phyloP scores from a whole-genome alignment of 35 echinoderm and acorn worm species.

The Heliocidaris tuberculata region DNA sequence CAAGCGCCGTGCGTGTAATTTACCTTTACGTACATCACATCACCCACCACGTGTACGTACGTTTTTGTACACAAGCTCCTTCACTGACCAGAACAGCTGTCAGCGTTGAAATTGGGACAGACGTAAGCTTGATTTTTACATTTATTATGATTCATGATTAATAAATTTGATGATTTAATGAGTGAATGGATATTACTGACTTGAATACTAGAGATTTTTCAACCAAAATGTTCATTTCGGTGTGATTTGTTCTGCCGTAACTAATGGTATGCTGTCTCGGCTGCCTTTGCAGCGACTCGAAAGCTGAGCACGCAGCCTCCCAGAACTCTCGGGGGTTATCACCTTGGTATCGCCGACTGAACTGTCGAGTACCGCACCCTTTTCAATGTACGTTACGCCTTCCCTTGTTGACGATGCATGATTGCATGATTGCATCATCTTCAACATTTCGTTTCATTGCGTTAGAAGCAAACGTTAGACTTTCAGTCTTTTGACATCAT shows the following conservation, averaged over 20 bases:
- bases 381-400: too few species aligned
- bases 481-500: too few species aligned
- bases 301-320: neutral
- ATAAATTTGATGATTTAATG: neutral
- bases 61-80: neutral
- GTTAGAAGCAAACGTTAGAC: neutral
- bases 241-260: neutral
- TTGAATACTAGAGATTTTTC: neutral
- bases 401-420: neutral
- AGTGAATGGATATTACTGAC: neutral
- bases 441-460: neutral
- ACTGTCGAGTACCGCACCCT: too few species aligned
- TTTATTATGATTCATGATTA: neutral
- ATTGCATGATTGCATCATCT: slow-evolving; percentile 5
- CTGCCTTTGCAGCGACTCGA: neutral
- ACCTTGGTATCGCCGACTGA: too few species aligned
- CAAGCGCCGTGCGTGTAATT: too few species aligned
- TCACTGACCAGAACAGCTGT: neutral
- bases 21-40: too few species aligned
- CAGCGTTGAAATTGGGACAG: neutral
- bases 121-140: neutral
- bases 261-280: neutral
- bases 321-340: neutral
- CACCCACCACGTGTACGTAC: too few species aligned
- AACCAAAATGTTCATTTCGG: neutral